Percentiles rank a stretch among this genome's conserved stretches.
These are phyloP conservation scores for Herpetotheres cachinnans DNA, from an alignment of 2,113 vertebrate genomes.

Conservation along the genomic window DNA sequence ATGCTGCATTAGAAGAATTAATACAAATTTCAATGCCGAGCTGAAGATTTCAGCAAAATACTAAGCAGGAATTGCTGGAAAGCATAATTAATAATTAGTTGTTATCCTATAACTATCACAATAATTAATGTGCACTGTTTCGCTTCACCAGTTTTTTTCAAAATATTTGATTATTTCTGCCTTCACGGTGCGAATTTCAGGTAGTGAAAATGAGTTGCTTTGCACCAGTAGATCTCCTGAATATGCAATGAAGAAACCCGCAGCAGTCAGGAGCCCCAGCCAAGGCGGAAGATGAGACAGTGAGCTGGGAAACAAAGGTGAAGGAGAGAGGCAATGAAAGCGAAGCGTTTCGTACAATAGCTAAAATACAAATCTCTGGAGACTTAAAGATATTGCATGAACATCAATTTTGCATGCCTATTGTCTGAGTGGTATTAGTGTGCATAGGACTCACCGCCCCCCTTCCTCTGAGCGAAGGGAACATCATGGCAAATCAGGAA, in stretches of 20 bases:
- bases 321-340: constrained; percentile 46
- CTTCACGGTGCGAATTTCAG: constrained; percentile 26
- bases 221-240: constrained; percentile 54
- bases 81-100: constrained; percentile 61
- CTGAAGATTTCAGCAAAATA: constrained; percentile 13
- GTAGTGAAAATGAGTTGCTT: constrained; percentile 59
- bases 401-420: constrained; percentile 44
- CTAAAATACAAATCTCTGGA: constrained; percentile 33
- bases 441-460: neutral
- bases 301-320: constrained; percentile 53
- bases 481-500: neutral
- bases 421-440: constrained; percentile 29
- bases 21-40: neutral
- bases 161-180: constrained; percentile 68
- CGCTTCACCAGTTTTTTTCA: constrained; percentile 40
- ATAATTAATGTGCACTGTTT: constrained; percentile 56
- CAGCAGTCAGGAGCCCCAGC: constrained; percentile 46
- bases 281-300: constrained; percentile 27
- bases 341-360: neutral
- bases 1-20: constrained; percentile 15
- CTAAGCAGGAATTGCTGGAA: constrained; percentile 7
- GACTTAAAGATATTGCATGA: constrained; percentile 49
- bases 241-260: constrained; percentile 61
- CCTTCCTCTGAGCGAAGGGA: neutral
- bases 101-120: constrained; percentile 48